Percentiles rank a stretch among this genome's conserved stretches.
phyloP scores from a whole-genome alignment of 2,113 vertebrate species.

The Lagopus leucura region DNA sequence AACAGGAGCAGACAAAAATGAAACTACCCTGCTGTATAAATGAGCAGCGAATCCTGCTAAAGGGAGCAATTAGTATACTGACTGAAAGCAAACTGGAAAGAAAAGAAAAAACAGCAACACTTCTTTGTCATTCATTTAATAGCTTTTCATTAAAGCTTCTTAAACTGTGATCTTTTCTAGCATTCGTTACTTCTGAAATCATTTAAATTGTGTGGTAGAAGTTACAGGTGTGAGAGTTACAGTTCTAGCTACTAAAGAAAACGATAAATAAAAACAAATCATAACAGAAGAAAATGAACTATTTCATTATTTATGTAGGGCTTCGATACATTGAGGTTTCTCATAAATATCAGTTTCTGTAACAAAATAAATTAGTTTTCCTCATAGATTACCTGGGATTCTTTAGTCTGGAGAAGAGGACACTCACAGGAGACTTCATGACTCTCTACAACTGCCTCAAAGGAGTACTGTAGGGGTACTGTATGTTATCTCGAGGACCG shows the following conservation, averaged over 20 bases:
- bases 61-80: neutral
- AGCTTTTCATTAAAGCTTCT: neutral
- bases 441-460: too few relatives aligned
- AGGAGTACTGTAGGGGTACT: too few relatives aligned
- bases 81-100: neutral
- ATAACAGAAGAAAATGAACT: neutral
- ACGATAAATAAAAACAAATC: neutral
- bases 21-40: neutral
- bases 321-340: neutral
- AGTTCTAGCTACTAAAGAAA: neutral
- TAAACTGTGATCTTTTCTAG: neutral
- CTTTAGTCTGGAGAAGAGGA: too few relatives aligned
- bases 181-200: neutral
- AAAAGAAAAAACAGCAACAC: neutral
- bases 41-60: neutral
- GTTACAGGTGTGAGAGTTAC: neutral
- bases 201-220: neutral
- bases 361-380: constrained; percentile 2
- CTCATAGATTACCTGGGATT: neutral
- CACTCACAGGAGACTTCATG: too few relatives aligned
- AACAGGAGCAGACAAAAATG: neutral
- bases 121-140: neutral
- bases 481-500: too few relatives aligned
- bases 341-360: neutral
- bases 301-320: neutral